Conservation (phyloP, 2,797 vertebrate genomes). For the Cryptoprocta ferox region DNA sequence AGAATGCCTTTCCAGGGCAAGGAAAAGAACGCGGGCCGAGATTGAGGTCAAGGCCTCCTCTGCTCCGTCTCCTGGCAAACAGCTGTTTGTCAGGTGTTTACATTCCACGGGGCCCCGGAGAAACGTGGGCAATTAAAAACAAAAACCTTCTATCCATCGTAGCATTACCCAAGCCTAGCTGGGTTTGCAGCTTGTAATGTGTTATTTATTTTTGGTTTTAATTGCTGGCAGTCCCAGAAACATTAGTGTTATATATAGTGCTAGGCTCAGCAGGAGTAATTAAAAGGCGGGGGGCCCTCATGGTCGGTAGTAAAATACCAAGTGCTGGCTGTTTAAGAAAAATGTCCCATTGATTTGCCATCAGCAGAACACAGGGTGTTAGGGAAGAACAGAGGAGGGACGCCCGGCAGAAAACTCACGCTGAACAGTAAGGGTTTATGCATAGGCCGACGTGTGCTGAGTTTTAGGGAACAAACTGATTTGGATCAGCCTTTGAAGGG, state of each 20-base stretch:
- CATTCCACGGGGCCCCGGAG: slow-evolving; percentile 62
- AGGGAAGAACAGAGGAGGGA: slow-evolving; percentile 14
- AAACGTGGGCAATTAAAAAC: slow-evolving; percentile 67
- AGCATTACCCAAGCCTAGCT: slow-evolving; percentile 57
- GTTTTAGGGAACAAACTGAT: background rate
- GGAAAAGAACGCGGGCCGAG: background rate
- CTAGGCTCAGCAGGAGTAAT: slow-evolving; percentile 86
- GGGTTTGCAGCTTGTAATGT: slow-evolving; percentile 80
- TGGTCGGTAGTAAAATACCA: slow-evolving; percentile 83
- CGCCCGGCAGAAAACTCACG: slow-evolving; percentile 40
- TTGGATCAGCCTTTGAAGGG: background rate
- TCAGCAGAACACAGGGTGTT: slow-evolving; percentile 68
- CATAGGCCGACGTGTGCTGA: background rate
- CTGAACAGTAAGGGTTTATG: background rate
- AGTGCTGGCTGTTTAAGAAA: slow-evolving; percentile 82
- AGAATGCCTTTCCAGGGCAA: background rate
- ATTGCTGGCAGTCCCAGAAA: slow-evolving; percentile 85
- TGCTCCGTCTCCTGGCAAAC: background rate
- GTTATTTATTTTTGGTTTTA: slow-evolving; percentile 86
- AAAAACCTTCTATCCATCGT: slow-evolving; percentile 61
- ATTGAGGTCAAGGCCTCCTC: background rate
- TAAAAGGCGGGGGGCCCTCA: slow-evolving; percentile 85
- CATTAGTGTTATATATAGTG: slow-evolving; percentile 83
- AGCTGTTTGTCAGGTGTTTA: slow-evolving; percentile 58
- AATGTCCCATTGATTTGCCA: slow-evolving; percentile 84